phyloP scores from a whole-genome alignment of 2,797 vertebrate species.

The Gymnodraco acuticeps region DNA sequence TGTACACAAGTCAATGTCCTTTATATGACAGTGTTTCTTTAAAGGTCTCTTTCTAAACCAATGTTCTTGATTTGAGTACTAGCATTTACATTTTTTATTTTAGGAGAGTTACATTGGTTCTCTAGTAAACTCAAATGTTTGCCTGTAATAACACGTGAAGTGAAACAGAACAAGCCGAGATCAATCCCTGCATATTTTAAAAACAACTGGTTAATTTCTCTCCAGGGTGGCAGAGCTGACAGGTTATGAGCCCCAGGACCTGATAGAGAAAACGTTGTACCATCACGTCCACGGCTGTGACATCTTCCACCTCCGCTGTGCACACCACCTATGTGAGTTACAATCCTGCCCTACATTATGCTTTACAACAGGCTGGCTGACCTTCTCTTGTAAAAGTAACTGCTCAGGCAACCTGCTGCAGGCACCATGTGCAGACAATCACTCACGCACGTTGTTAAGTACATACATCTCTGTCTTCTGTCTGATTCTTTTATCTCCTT shows the following conservation, averaged over 20 bases:
- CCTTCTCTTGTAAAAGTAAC: conserved; percentile 36
- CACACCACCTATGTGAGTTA: conserved; percentile 96
- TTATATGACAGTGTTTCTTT: neutral
- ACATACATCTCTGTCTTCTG: conserved; percentile 44
- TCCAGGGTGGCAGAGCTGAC: conserved; percentile 96
- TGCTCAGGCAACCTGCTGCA: conserved; percentile 43
- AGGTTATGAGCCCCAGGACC: conserved; percentile 98
- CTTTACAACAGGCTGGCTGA: conserved; percentile 33
- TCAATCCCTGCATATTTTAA: conserved; percentile 9
- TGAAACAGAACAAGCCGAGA: neutral
- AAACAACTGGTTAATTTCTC: conserved; percentile 28
- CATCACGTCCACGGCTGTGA: conserved; percentile 99
- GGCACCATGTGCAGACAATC: conserved; percentile 45
- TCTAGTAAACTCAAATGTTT: neutral
- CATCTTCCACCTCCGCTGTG: conserved; percentile 97
- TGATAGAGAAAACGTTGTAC: conserved; percentile 99
- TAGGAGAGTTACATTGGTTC: neutral
- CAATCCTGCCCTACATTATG: conserved; percentile 30
- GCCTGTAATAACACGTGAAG: conserved; percentile 5
- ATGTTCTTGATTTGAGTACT: neutral
- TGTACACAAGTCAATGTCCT: conserved; percentile 14
- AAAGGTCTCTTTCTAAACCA: neutral
- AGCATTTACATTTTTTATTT: neutral
- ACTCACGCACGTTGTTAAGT: conserved; percentile 20
- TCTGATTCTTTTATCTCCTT: conserved; percentile 47